phyloP scores from a whole-genome alignment of 2,888 invertebrate genomes.

The Volucella zonaria region DNA sequence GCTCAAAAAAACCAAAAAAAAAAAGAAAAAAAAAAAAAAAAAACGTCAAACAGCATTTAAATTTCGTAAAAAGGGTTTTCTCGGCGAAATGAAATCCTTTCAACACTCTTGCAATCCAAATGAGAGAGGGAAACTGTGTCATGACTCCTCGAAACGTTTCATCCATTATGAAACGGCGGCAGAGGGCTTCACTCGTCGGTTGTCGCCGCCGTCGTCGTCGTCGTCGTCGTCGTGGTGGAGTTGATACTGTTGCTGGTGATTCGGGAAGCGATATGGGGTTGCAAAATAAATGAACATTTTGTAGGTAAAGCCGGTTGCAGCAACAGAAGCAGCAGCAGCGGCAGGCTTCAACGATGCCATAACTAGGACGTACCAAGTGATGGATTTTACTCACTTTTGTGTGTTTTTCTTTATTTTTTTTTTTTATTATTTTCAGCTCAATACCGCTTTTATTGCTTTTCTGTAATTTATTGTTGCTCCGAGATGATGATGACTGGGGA shows the following conservation, averaged over 20 bases:
- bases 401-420: conserved; percentile 17
- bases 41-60: conserved; percentile 48
- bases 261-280: background rate
- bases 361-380: conserved; percentile 66
- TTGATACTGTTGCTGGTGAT: background rate
- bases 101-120: conserved; percentile 55
- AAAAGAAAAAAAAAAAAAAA: background rate
- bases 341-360: conserved; percentile 64
- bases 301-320: conserved; percentile 54
- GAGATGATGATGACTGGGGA: conserved; percentile 34
- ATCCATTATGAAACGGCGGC: conserved; percentile 23
- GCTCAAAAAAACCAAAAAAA: background rate
- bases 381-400: conserved; percentile 51
- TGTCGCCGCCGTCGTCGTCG: too few species aligned
- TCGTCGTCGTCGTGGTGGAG: background rate
- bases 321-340: too few species aligned
- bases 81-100: conserved; percentile 51
- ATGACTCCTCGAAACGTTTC: conserved; percentile 48
- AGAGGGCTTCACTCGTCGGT: background rate
- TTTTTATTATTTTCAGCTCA: conserved; percentile 40
- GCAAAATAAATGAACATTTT: conserved; percentile 55
- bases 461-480: conserved; percentile 66
- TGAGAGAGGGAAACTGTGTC: conserved; percentile 61
- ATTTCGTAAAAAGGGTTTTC: conserved; percentile 41
- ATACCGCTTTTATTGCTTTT: conserved; percentile 68